Evolutionary conservation across 2,888 invertebrate species (phyloP).

Genomic region (Ennomos fuscantarius): DNA sequence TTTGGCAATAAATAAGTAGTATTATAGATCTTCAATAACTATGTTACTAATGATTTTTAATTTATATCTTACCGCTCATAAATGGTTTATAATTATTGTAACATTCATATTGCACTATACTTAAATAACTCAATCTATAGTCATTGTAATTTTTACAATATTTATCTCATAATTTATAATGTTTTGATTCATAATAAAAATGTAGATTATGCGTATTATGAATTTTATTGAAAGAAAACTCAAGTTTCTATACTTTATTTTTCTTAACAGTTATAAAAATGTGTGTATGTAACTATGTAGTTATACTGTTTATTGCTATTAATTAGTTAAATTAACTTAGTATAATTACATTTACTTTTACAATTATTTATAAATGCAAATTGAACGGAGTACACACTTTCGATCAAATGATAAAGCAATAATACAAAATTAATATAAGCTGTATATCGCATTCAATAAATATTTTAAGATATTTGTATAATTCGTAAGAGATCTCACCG

Average conservation of each 20-base stretch:
- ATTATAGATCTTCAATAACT: too few species aligned
- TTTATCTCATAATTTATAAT: not conserved
- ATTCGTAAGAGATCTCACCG: slow-evolving; percentile 32
- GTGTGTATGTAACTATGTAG: not conserved
- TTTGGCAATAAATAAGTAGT: too few species aligned
- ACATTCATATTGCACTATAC: not conserved
- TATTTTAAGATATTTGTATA: slow-evolving; percentile 7
- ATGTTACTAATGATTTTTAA: too few species aligned
- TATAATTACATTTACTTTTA: slow-evolving; percentile 2
- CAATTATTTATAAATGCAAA: slow-evolving; percentile 34
- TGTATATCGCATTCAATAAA: slow-evolving; percentile 19
- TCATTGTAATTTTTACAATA: slow-evolving; percentile 1
- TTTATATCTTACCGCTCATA: too few species aligned
- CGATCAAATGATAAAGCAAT: slow-evolving; percentile 6
- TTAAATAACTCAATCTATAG: not conserved
- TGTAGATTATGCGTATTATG: not conserved
- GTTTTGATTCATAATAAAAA: not conserved
- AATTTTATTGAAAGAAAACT: not conserved
- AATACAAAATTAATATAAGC: slow-evolving; percentile 1
- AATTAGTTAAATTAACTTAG: too few species aligned
- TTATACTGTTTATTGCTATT: not conserved
- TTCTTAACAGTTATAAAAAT: not conserved
- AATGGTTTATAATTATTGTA: not conserved
- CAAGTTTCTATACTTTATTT: slow-evolving; percentile 10
- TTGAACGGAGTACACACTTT: slow-evolving; percentile 25